Percentiles rank a stretch among this genome's conserved stretches.
These are phyloP conservation scores for Epirrhoe tristata DNA, from an alignment of 2,888 invertebrate species.

Conservation along the genomic window DNA sequence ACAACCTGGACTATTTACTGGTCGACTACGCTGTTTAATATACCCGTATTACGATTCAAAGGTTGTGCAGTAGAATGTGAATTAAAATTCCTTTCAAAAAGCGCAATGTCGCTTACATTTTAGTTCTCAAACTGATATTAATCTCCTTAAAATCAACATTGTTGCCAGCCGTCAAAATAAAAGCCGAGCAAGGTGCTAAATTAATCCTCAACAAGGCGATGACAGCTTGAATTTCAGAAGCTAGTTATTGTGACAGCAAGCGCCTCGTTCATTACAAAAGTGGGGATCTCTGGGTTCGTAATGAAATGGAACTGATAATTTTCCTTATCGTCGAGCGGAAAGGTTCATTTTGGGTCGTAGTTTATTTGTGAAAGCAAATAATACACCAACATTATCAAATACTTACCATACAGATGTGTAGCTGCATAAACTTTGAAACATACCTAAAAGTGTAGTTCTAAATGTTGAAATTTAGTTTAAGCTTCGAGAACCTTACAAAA, in stretches of 20 bases:
- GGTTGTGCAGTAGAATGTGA: not conserved
- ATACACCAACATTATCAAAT: not conserved
- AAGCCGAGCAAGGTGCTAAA: conserved; percentile 38
- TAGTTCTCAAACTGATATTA: conserved; percentile 25
- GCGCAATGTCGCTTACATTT: conserved; percentile 5
- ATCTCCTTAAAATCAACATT: conserved; percentile 20
- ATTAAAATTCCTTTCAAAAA: conserved; percentile 6
- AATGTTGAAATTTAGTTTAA: too few species aligned
- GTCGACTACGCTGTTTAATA: not conserved
- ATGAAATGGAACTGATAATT: conserved; percentile 37
- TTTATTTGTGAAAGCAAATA: conserved; percentile 18
- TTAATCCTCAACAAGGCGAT: conserved; percentile 40
- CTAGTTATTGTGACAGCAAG: conserved; percentile 44
- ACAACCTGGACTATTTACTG: not conserved
- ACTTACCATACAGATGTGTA: conserved; percentile 7
- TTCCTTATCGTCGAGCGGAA: conserved; percentile 43
- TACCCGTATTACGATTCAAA: not conserved
- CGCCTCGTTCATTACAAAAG: conserved; percentile 35
- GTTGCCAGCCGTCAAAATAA: conserved; percentile 39
- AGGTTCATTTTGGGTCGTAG: conserved; percentile 45
- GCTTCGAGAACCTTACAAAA: too few species aligned
- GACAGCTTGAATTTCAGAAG: conserved; percentile 43
- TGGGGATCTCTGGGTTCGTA: conserved; percentile 19
- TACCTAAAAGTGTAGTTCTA: too few species aligned
- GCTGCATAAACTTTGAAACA: not conserved